These are phyloP conservation scores for Sicus ferrugineus DNA, from an alignment of 2,888 invertebrate genomes.

Conservation along the genomic window DNA sequence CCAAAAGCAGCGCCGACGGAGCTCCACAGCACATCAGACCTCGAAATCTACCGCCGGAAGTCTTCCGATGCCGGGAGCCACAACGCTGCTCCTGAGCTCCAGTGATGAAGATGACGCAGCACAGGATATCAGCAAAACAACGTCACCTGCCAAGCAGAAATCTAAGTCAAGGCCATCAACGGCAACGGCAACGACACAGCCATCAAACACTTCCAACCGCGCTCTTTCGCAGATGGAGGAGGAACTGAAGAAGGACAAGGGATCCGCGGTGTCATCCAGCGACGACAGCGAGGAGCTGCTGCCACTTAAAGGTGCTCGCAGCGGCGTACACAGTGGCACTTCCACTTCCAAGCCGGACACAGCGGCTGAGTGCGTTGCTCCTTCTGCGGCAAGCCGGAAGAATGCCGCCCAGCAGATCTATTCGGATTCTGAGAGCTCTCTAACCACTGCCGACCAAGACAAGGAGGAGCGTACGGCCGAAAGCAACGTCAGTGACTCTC, in stretches of 20 bases:
- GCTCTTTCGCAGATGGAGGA: conserved; percentile 70
- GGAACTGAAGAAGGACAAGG: conserved; percentile 72
- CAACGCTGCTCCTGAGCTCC: conserved; percentile 46
- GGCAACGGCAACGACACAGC: conserved; percentile 1
- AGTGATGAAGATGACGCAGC: conserved; percentile 46
- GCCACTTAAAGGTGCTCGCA: conserved; percentile 65
- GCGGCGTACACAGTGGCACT: conserved; percentile 23
- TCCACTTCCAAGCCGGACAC: conserved; percentile 22
- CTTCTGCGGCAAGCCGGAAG: conserved; percentile 53
- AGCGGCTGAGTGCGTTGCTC: not conserved
- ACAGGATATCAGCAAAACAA: conserved; percentile 42
- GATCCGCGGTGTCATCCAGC: conserved; percentile 73
- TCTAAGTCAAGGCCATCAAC: conserved; percentile 50
- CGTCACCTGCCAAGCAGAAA: conserved; percentile 51
- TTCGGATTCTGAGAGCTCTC: conserved; percentile 74
- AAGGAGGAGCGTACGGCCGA: conserved; percentile 66
- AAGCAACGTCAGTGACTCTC: conserved; percentile 74
- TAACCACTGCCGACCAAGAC: conserved; percentile 44
- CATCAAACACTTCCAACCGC: conserved; percentile 58
- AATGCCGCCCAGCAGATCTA: conserved; percentile 79
- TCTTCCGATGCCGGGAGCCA: conserved; percentile 43
- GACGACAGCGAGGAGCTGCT: conserved; percentile 85
- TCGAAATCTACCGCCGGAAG: conserved; percentile 45
- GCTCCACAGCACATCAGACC: conserved; percentile 38
- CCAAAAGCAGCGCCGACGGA: conserved; percentile 53